Evolutionary conservation across 2,888 invertebrate species (phyloP).

Genomic region (Esperia sulphurella): DNA sequence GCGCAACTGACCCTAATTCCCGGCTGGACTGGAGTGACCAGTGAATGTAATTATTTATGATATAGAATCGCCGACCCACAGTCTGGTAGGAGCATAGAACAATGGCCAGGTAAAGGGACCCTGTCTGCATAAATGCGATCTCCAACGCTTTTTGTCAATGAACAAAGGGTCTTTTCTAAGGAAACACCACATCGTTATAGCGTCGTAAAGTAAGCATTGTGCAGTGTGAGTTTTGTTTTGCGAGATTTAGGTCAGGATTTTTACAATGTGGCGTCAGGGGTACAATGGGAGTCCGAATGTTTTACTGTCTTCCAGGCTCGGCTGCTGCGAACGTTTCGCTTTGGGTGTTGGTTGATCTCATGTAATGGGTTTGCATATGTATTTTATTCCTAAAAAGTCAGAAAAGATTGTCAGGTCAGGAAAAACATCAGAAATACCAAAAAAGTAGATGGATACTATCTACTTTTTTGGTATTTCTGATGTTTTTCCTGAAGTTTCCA

Average conservation of each 20-base stretch:
- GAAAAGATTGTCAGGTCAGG: no score
- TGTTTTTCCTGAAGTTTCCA: no score
- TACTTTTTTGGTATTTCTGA: no score
- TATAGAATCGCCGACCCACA: conserved; percentile 64
- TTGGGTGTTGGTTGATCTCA: not conserved
- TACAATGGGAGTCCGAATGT: conserved; percentile 53
- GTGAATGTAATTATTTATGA: conserved; percentile 74
- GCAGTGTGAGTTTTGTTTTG: conserved; percentile 69
- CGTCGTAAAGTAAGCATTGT: conserved; percentile 75
- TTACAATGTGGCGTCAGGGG: conserved; percentile 71
- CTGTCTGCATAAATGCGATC: conserved; percentile 71
- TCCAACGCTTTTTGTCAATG: conserved; percentile 73
- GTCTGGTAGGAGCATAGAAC: conserved; percentile 71
- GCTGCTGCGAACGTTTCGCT: conserved; percentile 22
- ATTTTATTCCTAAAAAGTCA: not conserved
- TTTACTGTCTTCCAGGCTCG: conserved; percentile 43
- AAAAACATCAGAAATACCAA: no score
- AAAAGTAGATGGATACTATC: no score
- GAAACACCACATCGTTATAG: conserved; percentile 78
- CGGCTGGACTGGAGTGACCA: conserved; percentile 57
- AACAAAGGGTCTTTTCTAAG: conserved; percentile 75
- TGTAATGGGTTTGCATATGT: conserved; percentile 1
- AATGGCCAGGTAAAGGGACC: conserved; percentile 71
- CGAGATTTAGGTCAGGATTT: conserved; percentile 75
- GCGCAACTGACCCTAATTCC: conserved; percentile 68